phyloP scores from a whole-genome alignment of 1,140 invertebrate genomes.

The Drosophila bocqueti region DNA sequence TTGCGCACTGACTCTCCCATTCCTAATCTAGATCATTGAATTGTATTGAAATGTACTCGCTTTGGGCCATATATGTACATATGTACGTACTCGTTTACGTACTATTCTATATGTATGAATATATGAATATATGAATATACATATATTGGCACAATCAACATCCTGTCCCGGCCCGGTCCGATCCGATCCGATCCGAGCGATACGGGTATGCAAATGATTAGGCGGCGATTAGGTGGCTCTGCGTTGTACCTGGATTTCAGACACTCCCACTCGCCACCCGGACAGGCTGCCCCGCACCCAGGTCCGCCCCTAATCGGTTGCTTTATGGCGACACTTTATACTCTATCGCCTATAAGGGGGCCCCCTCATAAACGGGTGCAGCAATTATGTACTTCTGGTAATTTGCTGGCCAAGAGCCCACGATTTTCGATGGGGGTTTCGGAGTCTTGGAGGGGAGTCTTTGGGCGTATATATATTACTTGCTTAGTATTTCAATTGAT shows the following conservation, averaged over 20 bases:
- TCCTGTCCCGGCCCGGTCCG: conserved; percentile 64
- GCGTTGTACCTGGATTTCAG: conserved; percentile 25
- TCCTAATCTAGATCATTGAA: conserved; percentile 72
- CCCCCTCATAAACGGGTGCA: conserved; percentile 36
- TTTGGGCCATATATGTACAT: conserved; percentile 31
- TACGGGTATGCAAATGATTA: conserved; percentile 72
- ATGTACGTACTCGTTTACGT: conserved; percentile 9
- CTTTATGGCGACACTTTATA: conserved; percentile 35
- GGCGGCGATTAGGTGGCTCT: conserved; percentile 27
- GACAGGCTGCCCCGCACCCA: neutral
- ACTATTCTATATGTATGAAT: conserved; percentile 27
- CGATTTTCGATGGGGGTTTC: conserved; percentile 1
- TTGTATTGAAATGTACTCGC: conserved; percentile 59
- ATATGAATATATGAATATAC: conserved; percentile 22
- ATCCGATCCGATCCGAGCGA: conserved; percentile 26
- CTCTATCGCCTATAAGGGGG: conserved; percentile 8
- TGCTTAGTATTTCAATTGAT: neutral
- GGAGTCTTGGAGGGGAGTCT: neutral
- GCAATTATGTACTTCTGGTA: conserved; percentile 50
- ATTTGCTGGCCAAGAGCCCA: conserved; percentile 35
- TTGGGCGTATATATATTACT: neutral
- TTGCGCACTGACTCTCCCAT: conserved; percentile 32
- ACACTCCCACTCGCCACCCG: conserved; percentile 2
- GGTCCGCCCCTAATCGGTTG: conserved; percentile 17
- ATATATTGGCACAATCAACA: conserved; percentile 60